Evolutionary conservation across 2,888 invertebrate species (phyloP).

Genomic region (Morpho helenor): DNA sequence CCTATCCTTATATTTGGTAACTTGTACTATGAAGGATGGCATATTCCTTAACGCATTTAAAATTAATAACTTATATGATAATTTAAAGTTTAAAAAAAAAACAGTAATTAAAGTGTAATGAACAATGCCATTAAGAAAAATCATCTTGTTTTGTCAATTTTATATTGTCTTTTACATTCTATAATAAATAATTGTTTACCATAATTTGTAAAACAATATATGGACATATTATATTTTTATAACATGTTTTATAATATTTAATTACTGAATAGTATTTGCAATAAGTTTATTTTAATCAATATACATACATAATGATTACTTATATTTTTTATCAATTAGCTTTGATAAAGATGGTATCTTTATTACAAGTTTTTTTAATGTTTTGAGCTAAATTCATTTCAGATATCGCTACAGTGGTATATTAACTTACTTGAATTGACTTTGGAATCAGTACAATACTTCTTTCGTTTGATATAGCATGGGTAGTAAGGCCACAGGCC

Average conservation of each 20-base stretch:
- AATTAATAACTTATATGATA: too few species aligned
- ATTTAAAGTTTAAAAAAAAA: too few species aligned
- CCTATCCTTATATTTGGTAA: too few species aligned
- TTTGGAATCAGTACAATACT: slow-evolving; percentile 76
- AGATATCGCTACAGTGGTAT: not conserved
- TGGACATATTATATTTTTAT: not conserved
- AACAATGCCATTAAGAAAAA: too few species aligned
- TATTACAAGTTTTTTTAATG: not conserved
- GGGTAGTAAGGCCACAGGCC: slow-evolving; percentile 81
- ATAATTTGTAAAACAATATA: too few species aligned
- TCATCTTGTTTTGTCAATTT: too few species aligned
- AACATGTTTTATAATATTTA: not conserved
- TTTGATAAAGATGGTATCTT: not conserved
- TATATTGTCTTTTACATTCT: too few species aligned
- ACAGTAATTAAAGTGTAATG: too few species aligned
- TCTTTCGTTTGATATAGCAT: slow-evolving; percentile 80
- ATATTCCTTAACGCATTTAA: too few species aligned
- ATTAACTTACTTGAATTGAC: slow-evolving; percentile 71
- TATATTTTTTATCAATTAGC: not conserved
- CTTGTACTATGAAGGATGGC: too few species aligned
- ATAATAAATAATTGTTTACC: too few species aligned
- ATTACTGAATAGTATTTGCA: not conserved
- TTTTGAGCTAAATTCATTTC: too few species aligned
- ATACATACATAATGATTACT: not conserved
- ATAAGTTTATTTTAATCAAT: not conserved